These are phyloP conservation scores for Aphidoletes aphidimyza DNA, from an alignment of 2,888 invertebrate genomes.

Conservation along the genomic window DNA sequence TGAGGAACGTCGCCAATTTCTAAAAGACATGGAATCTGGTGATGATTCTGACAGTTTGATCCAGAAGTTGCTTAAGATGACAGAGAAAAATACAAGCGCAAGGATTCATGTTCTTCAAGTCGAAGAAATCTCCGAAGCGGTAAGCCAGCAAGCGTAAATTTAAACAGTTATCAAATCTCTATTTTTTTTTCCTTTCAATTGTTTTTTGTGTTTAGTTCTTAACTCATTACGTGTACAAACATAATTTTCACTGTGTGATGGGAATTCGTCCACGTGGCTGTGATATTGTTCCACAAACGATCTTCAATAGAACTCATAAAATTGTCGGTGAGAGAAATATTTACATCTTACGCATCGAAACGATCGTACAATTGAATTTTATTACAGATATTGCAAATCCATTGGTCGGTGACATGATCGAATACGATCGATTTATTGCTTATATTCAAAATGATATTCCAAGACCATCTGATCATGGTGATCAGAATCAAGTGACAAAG, in stretches of 20 bases:
- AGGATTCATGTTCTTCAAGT: neutral
- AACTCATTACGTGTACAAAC: neutral
- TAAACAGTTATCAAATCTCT: neutral
- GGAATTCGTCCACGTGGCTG: constrained; percentile 6
- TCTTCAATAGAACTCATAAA: neutral
- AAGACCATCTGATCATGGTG: neutral
- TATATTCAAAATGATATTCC: too few relatives aligned
- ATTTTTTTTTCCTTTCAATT: neutral
- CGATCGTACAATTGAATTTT: neutral
- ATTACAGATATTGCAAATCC: constrained; percentile 27
- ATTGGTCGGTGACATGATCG: neutral
- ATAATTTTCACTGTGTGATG: neutral
- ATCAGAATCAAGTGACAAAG: neutral
- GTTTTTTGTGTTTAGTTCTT: neutral
- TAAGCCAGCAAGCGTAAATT: neutral
- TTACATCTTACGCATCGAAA: too few relatives aligned
- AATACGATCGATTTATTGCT: neutral
- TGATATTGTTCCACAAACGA: neutral
- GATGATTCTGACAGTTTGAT: neutral
- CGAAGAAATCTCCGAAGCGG: neutral
- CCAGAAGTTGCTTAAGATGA: neutral
- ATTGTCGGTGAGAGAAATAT: neutral
- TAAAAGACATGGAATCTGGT: neutral
- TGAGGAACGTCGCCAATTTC: neutral
- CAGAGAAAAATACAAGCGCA: neutral